Conservation (phyloP, 2,113 vertebrate genomes). For the Gobio gobio region DNA sequence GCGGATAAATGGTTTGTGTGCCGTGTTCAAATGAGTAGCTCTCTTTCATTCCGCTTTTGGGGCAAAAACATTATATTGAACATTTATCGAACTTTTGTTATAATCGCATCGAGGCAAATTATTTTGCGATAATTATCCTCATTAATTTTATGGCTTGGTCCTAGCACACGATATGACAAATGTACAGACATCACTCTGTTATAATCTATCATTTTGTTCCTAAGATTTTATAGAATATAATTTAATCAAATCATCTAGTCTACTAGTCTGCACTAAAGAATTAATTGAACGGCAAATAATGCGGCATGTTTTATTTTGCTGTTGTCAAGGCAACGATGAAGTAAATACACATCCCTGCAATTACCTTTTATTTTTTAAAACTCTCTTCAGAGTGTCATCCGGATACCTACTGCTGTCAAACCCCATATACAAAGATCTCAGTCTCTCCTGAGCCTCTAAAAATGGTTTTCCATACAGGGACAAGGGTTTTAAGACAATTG, state of each 20-base stretch:
- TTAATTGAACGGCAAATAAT: not conserved
- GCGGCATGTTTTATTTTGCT: not conserved
- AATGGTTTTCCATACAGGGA: not conserved
- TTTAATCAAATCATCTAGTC: not conserved
- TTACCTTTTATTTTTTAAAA: not conserved
- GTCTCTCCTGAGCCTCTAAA: not conserved
- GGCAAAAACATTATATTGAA: too few relatives aligned
- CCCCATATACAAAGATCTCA: not conserved
- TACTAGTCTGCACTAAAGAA: not conserved
- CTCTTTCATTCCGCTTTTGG: too few relatives aligned
- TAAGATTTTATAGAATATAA: not conserved
- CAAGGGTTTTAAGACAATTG: not conserved
- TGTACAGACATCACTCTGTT: not conserved
- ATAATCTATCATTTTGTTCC: not conserved
- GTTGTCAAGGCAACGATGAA: conserved; percentile 5
- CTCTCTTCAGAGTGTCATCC: not conserved
- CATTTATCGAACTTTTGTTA: too few relatives aligned
- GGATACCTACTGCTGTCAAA: not conserved
- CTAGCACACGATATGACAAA: not conserved
- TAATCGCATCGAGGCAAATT: too few relatives aligned
- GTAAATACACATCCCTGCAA: not conserved
- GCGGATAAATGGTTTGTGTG: too few relatives aligned
- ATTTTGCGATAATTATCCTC: too few relatives aligned
- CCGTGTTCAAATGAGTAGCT: too few relatives aligned
- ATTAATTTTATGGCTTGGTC: too few relatives aligned